Evolutionary conservation across 1,140 invertebrate genomes (phyloP).

Genomic region (Aphis craccivora): DNA sequence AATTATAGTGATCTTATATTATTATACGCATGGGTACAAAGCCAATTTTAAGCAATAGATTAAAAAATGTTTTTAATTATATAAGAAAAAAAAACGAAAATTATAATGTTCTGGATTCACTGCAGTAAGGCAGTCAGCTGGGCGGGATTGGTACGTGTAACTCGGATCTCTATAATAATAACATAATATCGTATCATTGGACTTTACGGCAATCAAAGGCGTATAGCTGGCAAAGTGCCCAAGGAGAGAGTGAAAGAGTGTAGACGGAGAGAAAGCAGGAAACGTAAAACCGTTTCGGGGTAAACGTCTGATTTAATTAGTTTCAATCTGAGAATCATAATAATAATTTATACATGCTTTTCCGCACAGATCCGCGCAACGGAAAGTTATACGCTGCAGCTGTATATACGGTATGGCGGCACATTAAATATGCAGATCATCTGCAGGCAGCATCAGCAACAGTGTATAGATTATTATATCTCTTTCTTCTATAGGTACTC

Average conservation of each 20-base stretch:
- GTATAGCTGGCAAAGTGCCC: not conserved
- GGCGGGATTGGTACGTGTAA: not conserved
- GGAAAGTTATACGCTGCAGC: not conserved
- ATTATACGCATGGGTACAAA: too few species aligned
- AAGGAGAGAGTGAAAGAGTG: not conserved
- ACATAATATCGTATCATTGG: not conserved
- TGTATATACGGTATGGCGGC: not conserved
- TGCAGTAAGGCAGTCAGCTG: too few species aligned
- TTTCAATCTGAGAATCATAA: constrained; percentile 55
- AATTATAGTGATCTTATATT: too few species aligned
- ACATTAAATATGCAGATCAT: constrained; percentile 52
- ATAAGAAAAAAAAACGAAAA: not conserved
- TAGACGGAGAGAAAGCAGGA: not conserved
- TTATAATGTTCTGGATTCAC: not conserved
- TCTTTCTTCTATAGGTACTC: not conserved
- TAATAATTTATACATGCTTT: constrained; percentile 41
- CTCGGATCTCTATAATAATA: not conserved
- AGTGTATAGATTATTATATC: not conserved
- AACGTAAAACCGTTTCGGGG: constrained; percentile 22
- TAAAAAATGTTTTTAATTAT: not conserved
- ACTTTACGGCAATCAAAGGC: not conserved
- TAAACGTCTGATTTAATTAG: constrained; percentile 55
- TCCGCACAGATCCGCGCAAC: not conserved
- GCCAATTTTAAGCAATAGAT: too few species aligned
- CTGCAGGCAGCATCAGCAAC: not conserved